These are phyloP conservation scores for Scatophagus argus DNA, from an alignment of 2,113 vertebrate genomes.

Conservation along the genomic window DNA sequence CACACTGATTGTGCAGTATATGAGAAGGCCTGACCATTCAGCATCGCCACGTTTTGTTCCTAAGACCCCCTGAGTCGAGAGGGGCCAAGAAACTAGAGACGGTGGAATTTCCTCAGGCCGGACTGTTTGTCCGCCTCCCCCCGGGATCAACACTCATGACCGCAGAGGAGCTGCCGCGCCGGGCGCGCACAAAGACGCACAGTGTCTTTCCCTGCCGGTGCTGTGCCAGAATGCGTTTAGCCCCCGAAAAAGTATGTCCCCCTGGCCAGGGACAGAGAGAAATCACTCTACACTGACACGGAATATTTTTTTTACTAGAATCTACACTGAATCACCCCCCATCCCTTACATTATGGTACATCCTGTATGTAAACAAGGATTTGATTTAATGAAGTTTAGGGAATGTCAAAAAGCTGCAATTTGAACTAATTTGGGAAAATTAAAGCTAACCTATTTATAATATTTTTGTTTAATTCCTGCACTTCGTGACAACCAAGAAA, in stretches of 20 bases:
- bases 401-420: neutral
- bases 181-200: conserved; percentile 80
- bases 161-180: conserved; percentile 50
- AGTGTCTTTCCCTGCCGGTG: conserved; percentile 70
- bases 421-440: neutral
- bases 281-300: neutral
- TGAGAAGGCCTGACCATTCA: neutral
- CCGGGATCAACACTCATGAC: conserved; percentile 59
- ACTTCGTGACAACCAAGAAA: neutral
- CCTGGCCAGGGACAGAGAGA: conserved; percentile 4
- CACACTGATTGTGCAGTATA: neutral
- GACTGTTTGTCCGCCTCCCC: conserved; percentile 61
- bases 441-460: no score
- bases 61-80: conserved; percentile 14
- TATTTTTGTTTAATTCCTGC: neutral
- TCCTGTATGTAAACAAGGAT: neutral
- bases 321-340: neutral
- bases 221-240: conserved; percentile 47
- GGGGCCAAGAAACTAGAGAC: conserved; percentile 68
- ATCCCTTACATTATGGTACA: neutral
- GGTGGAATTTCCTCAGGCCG: conserved; percentile 70
- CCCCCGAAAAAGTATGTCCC: conserved; percentile 24
- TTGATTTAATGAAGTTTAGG: neutral
- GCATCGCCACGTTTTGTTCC: neutral
- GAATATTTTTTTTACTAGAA: neutral